phyloP scores from a whole-genome alignment of 2,888 invertebrate genomes.

The Melieria omissa region DNA sequence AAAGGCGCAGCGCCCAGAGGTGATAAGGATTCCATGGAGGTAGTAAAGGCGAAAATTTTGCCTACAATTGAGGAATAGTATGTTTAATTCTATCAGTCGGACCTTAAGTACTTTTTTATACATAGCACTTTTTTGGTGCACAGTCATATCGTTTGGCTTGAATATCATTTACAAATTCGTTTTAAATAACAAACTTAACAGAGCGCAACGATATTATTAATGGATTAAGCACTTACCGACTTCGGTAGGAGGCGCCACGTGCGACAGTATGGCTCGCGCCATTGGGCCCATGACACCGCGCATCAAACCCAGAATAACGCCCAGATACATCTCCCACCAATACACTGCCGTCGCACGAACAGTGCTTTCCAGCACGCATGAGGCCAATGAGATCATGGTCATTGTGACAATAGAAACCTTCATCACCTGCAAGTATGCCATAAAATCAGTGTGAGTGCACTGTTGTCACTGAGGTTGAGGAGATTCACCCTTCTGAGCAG shows the following conservation, averaged over 20 bases:
- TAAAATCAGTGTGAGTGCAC: too few species aligned
- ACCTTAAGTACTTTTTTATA: too few species aligned
- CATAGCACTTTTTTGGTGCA: too few species aligned
- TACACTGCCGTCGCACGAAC: constrained; percentile 62
- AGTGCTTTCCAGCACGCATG: constrained; percentile 61
- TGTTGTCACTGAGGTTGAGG: neutral
- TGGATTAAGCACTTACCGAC: constrained; percentile 60
- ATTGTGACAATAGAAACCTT: constrained; percentile 61
- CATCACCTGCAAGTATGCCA: constrained; percentile 46
- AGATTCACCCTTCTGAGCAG: constrained; percentile 68
- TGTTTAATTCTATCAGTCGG: neutral
- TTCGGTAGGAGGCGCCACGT: constrained; percentile 61
- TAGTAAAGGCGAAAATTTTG: constrained; percentile 77
- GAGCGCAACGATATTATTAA: neutral
- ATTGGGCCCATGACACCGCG: constrained; percentile 63
- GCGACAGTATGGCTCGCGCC: constrained; percentile 65
- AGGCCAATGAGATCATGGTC: constrained; percentile 58
- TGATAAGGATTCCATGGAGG: constrained; percentile 74
- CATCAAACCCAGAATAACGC: constrained; percentile 59
- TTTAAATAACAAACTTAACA: too few species aligned
- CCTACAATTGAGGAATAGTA: constrained; percentile 53
- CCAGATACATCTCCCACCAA: constrained; percentile 63
- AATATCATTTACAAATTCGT: too few species aligned
- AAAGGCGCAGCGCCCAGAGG: constrained; percentile 73
- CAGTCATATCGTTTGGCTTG: too few species aligned